Conservation (phyloP, 2,888 invertebrate species). For the Nycteola revayana region DNA sequence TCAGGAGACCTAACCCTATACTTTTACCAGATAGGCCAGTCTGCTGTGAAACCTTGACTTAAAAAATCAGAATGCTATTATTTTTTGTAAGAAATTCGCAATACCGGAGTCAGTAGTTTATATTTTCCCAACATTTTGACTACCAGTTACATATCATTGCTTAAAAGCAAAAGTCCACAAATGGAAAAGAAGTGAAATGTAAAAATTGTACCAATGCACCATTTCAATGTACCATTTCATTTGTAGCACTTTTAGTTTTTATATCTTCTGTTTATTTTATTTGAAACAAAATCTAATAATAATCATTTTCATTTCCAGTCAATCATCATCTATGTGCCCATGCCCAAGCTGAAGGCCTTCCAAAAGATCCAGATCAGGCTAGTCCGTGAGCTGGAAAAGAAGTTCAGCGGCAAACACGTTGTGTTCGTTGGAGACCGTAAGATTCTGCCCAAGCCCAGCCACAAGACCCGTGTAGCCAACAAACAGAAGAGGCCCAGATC, state of each 20-base stretch:
- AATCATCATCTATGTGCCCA: conserved; percentile 99
- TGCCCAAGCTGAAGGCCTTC: conserved; percentile 98
- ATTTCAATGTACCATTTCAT: too few relatives aligned
- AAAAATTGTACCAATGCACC: too few relatives aligned
- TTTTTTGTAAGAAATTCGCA: too few relatives aligned
- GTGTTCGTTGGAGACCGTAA: conserved; percentile 99
- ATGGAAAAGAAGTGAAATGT: too few relatives aligned
- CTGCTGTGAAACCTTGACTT: background rate
- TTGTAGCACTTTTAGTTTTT: too few relatives aligned
- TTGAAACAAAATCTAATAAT: too few relatives aligned
- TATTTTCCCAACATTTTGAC: too few relatives aligned
- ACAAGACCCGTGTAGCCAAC: conserved; percentile 92
- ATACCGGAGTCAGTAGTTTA: too few relatives aligned
- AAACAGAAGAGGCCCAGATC: conserved; percentile 90
- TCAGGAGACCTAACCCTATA: background rate
- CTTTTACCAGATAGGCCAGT: background rate
- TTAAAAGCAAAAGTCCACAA: too few relatives aligned
- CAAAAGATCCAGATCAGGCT: conserved; percentile 98
- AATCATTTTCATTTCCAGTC: conserved; percentile 84
- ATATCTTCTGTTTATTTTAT: too few relatives aligned
- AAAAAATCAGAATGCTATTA: too few relatives aligned
- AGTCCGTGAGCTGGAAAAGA: conserved; percentile 99
- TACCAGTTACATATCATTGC: too few relatives aligned
- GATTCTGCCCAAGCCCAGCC: conserved; percentile 98
- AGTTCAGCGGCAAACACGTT: conserved; percentile 99